Conservation (phyloP, 2,888 invertebrate species). For the Cantharis flavilabris region DNA sequence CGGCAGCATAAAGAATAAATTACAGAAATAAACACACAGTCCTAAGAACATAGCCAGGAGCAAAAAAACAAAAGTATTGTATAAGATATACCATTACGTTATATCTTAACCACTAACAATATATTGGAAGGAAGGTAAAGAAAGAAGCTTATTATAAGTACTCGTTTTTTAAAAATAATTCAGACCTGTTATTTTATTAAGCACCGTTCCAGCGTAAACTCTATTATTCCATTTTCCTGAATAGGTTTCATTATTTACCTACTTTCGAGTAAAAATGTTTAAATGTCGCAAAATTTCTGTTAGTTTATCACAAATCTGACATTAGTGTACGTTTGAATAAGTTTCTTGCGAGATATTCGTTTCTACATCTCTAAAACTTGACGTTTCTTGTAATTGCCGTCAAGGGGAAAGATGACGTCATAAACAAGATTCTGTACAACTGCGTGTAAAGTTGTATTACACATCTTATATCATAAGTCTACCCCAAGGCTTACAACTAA, state of each 20-base stretch:
- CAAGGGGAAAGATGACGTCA: conserved; percentile 25
- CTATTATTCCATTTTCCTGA: not conserved
- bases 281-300: not conserved
- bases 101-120: conserved; percentile 27
- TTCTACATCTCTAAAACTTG: conserved; percentile 27
- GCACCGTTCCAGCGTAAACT: not conserved
- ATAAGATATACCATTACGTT: conserved; percentile 22
- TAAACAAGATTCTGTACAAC: conserved; percentile 4
- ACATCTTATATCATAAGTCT: conserved; percentile 22
- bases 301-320: conserved; percentile 19
- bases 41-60: conserved; percentile 27
- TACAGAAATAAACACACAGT: conserved; percentile 18
- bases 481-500: conserved; percentile 8
- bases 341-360: conserved; percentile 26
- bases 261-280: not conserved
- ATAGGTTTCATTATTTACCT: not conserved
- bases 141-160: conserved; percentile 9
- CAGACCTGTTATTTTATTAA: not conserved
- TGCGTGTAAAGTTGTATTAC: conserved; percentile 23
- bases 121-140: conserved; percentile 11
- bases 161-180: not conserved
- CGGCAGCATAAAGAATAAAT: conserved; percentile 16
- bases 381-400: conserved; percentile 23
- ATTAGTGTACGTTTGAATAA: conserved; percentile 6
- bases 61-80: conserved; percentile 24